phyloP scores from a whole-genome alignment of 2,797 vertebrate genomes.

The Anguilla obscura region DNA sequence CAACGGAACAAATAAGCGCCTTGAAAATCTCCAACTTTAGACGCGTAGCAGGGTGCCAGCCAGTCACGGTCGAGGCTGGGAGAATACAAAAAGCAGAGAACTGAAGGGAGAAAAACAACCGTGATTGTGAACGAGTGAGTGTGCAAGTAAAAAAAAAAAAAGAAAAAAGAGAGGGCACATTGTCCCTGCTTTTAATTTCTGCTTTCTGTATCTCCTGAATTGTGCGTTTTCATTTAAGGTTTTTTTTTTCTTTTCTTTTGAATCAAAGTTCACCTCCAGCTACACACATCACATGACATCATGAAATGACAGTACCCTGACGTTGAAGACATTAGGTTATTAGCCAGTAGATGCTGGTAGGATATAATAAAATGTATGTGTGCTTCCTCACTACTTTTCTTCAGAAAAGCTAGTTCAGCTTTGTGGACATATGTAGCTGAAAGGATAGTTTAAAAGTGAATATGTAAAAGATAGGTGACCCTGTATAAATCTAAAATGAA shows the following conservation, averaged over 20 bases:
- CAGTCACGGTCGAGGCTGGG: slow-evolving; percentile 34
- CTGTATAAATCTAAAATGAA: not conserved
- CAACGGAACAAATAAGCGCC: slow-evolving; percentile 53
- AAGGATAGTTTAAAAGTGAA: slow-evolving; percentile 57
- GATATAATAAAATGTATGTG: not conserved
- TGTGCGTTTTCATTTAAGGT: slow-evolving; percentile 23
- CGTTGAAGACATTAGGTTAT: not conserved
- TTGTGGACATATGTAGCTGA: slow-evolving; percentile 71
- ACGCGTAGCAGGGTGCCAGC: slow-evolving; percentile 41
- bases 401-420: slow-evolving; percentile 72
- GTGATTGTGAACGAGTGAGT: slow-evolving; percentile 15
- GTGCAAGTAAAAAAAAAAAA: not conserved
- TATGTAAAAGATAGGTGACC: slow-evolving; percentile 21
- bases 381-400: slow-evolving; percentile 52
- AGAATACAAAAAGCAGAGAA: slow-evolving; percentile 13
- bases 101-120: not conserved
- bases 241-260: not conserved
- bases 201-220: slow-evolving; percentile 21
- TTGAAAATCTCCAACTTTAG: slow-evolving; percentile 55
- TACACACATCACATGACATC: not conserved
- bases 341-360: not conserved
- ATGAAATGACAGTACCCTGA: not conserved
- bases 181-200: slow-evolving; percentile 36
- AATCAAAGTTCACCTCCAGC: slow-evolving; percentile 2
- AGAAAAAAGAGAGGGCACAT: slow-evolving; percentile 23